phyloP scores from a whole-genome alignment of 37 sponge, comb jelly and placozoan genomes.

The Ianthella basta region DNA sequence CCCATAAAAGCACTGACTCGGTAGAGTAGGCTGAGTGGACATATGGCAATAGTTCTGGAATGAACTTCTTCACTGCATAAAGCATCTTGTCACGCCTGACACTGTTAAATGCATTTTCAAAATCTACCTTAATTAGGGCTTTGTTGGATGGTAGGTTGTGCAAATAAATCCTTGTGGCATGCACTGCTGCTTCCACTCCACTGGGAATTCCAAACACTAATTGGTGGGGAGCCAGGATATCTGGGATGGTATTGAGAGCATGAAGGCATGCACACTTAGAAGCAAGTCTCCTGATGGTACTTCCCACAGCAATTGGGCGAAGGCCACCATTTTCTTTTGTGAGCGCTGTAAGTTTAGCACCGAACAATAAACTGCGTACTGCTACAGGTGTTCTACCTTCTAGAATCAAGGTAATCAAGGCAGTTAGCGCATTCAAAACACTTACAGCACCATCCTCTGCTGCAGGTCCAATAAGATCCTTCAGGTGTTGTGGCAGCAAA shows the following conservation, averaged over 20 bases:
- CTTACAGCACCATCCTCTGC: constrained; percentile 21
- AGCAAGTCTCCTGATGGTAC: constrained; percentile 31
- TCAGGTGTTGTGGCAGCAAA: constrained; percentile 49
- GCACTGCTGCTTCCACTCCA: not conserved
- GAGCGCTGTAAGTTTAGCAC: constrained; percentile 39
- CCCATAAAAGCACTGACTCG: not conserved
- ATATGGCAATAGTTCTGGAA: not conserved
- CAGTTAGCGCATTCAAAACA: constrained; percentile 28
- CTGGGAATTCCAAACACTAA: not conserved
- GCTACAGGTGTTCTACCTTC: constrained; percentile 31
- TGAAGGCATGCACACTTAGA: constrained; percentile 36
- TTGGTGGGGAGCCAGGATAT: not conserved
- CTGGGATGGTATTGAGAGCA: constrained; percentile 30
- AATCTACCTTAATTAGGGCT: not conserved
- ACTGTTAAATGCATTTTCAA: not conserved
- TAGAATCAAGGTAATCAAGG: constrained; percentile 25
- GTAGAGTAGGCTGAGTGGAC: not conserved
- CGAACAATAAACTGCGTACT: constrained; percentile 40
- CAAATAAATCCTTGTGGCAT: not conserved
- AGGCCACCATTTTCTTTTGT: constrained; percentile 41
- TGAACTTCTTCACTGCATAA: constrained; percentile 3
- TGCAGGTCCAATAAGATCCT: constrained; percentile 19
- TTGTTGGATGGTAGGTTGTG: not conserved
- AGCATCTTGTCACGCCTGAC: not conserved
- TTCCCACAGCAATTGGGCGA: constrained; percentile 52